A percentile compares a stretch with the other conserved stretches of the same genome.
Conservation (phyloP, 2,113 vertebrate species). For the Centropus bengalensis region DNA sequence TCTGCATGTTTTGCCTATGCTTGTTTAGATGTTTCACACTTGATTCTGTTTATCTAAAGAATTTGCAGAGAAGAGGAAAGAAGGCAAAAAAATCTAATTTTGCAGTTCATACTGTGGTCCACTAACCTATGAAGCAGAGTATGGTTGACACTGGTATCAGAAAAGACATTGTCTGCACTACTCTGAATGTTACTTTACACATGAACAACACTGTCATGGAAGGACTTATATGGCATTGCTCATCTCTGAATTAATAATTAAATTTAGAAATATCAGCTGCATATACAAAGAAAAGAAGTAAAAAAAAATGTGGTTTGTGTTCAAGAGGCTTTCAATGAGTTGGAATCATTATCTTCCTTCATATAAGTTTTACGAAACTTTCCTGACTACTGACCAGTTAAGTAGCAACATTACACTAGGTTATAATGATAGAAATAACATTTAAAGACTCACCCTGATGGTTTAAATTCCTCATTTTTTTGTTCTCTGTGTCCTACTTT, state of each 20-base stretch:
- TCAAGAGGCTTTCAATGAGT: not conserved
- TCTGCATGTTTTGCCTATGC: not conserved
- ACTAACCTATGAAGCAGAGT: not conserved
- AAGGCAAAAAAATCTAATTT: not conserved
- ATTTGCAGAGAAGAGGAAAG: not conserved
- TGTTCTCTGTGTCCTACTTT: not conserved
- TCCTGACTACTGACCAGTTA: not conserved
- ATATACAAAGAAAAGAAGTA: not conserved
- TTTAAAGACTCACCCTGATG: not conserved
- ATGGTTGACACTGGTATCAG: not conserved
- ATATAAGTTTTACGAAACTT: not conserved
- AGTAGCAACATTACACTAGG: no score
- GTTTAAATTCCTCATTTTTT: not conserved
- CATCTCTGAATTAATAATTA: not conserved
- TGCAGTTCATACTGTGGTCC: not conserved
- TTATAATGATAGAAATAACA: not conserved
- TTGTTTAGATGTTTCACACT: not conserved
- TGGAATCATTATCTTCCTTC: not conserved
- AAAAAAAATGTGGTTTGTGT: not conserved
- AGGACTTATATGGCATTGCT: not conserved
- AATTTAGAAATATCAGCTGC: not conserved
- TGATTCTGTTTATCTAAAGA: not conserved
- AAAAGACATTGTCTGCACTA: not conserved
- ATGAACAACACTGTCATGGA: not conserved
- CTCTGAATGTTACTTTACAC: not conserved